Base-by-base conservation (phyloP, 2,113 vertebrate species). In the Rousettus leschenaultii region DNA sequence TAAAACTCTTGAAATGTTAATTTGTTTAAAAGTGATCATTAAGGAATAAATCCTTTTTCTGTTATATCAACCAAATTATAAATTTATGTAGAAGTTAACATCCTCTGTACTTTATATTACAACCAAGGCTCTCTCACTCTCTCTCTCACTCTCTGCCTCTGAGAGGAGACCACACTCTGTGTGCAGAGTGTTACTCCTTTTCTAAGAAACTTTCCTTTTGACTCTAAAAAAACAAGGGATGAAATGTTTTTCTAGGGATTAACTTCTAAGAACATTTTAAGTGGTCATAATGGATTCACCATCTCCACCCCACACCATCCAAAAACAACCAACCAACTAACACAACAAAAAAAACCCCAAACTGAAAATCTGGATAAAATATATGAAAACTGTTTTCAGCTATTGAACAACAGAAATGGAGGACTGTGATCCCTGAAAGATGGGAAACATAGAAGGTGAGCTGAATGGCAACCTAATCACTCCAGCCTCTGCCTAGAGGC, bases 241-340 rank as follows among this genome's bases (percentile, higher is more conserved):
- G 48, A 94, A 86, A 55, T 70, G 28, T 89, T 95, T 88, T 96
- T 89, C 53, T 73, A 63, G 82, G 51, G 63, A 91, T 80, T 90
- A 78, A 86, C 26, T 86, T 90, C 71, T 40, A 45, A 61, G 59
- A 85, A 75, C 38, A 53, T 65, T 80, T 80, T 43, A 94, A 92
- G 19, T 87, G 26, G 15, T 57, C 51, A 18, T 88, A 30, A 55
- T 83, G 38, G 45, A 89, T 94, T 94, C 87, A 87, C 40, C 26
- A n/a, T 73, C 18, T 30, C 14, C 28, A 45, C 7, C 10, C 15
- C 28, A 9, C 8, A 22, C 28, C 7, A 6, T 5, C 30, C 21
- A 40, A 4, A 78, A 51, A 51, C 13, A 51, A 51, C 48, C 48
- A 51, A 51, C 48, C 48, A 51, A 51, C 48, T 12, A 51, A 48